These are phyloP conservation scores for Plutella xylostella DNA, from an alignment of 2,888 invertebrate genomes.

Conservation along the genomic window DNA sequence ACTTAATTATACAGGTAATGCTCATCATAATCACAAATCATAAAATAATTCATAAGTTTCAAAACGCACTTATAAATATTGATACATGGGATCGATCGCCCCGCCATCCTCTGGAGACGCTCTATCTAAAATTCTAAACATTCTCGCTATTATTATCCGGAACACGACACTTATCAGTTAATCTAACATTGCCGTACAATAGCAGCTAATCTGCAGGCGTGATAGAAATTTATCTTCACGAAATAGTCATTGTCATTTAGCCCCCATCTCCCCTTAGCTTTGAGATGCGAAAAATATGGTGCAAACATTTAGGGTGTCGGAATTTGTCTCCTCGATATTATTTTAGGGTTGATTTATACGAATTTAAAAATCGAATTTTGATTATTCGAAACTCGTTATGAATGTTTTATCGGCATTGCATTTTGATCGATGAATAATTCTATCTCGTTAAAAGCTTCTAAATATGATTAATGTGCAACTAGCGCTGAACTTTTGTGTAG, in stretches of 20 bases:
- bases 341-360: slow-evolving; percentile 12
- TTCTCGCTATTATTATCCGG: slow-evolving; percentile 59
- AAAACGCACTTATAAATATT: slow-evolving; percentile 32
- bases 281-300: slow-evolving; percentile 24
- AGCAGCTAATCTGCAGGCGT: slow-evolving; percentile 58
- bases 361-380: neutral
- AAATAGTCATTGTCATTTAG: slow-evolving; percentile 46
- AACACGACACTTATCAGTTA: slow-evolving; percentile 62
- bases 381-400: neutral
- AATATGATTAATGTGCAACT: too few relatives aligned
- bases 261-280: slow-evolving; percentile 31
- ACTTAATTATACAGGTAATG: too few relatives aligned
- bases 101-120: slow-evolving; percentile 19
- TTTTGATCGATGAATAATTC: too few relatives aligned
- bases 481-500: too few relatives aligned
- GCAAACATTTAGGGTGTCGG: slow-evolving; percentile 31
- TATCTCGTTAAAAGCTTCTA: too few relatives aligned
- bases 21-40: too few relatives aligned
- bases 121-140: slow-evolving; percentile 44
- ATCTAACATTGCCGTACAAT: slow-evolving; percentile 63
- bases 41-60: slow-evolving; percentile 1
- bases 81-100: slow-evolving; percentile 26
- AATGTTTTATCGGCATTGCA: neutral
- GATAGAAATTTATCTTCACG: slow-evolving; percentile 62
- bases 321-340: slow-evolving; percentile 23